Conservation (phyloP, 2,113 vertebrate genomes). For the Syngnathus scovelli region DNA sequence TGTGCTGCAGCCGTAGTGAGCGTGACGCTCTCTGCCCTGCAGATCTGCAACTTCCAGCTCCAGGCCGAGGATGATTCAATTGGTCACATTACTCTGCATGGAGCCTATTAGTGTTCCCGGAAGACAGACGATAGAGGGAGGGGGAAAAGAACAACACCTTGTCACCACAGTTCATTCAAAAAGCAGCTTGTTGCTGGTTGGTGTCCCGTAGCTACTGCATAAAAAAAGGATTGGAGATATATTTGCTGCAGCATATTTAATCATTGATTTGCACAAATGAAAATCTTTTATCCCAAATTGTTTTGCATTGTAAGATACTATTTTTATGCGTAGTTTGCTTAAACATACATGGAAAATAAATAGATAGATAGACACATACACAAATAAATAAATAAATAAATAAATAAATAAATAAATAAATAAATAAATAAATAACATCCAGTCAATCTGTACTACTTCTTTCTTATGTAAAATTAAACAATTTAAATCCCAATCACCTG, state of each 20-base stretch:
- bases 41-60: conserved; percentile 65
- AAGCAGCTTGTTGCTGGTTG: conserved; percentile 52
- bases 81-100: conserved; percentile 92
- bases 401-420: neutral
- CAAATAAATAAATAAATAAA: neutral
- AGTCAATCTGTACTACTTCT: neutral
- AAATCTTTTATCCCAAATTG: neutral
- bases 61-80: conserved; percentile 80
- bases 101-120: conserved; percentile 85
- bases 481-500: neutral
- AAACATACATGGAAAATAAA: neutral
- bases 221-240: conserved; percentile 6
- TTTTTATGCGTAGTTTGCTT: neutral
- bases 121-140: conserved; percentile 51
- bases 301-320: neutral
- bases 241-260: neutral
- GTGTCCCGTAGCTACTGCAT: conserved; percentile 46
- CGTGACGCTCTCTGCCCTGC: conserved; percentile 34
- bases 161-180: conserved; percentile 67
- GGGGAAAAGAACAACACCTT: conserved; percentile 57
- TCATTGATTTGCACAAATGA: neutral
- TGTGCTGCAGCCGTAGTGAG: conserved; percentile 42
- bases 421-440: neutral
- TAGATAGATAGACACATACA: neutral
- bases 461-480: neutral